Percentiles rank a stretch among this genome's conserved stretches.
Conservation (phyloP, 2,113 vertebrate species). For the Micromys minutus region DNA sequence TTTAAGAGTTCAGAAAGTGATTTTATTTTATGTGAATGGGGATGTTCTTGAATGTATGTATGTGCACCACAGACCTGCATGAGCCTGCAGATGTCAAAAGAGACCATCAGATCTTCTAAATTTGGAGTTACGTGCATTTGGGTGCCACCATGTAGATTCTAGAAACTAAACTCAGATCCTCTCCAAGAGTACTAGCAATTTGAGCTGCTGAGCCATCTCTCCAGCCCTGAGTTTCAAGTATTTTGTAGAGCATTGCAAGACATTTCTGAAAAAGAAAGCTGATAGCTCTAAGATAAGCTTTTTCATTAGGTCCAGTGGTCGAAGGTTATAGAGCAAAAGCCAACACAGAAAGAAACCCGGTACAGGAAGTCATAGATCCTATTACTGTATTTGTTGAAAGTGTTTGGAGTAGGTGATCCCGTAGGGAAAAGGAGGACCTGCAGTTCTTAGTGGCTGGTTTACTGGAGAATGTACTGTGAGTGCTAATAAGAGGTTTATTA, state of each 20-base stretch:
- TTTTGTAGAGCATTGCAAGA: not conserved
- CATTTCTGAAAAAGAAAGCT: constrained; percentile 10
- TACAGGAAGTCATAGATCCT: not conserved
- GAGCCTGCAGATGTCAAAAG: too few species aligned
- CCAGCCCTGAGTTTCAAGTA: not conserved
- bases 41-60: not conserved
- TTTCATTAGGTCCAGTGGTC: not conserved
- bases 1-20: not conserved
- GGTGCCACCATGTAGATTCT: not conserved
- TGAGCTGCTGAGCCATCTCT: not conserved
- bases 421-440: not conserved
- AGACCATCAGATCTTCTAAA: not conserved
- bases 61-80: not conserved
- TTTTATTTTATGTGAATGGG: not conserved
- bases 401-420: not conserved
- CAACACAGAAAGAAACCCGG: not conserved
- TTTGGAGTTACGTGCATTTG: not conserved
- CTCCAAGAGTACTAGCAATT: not conserved
- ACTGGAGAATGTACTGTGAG: not conserved
- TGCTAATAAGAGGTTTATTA: not conserved
- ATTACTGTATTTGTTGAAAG: not conserved
- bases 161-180: not conserved
- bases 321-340: not conserved
- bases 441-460: not conserved
- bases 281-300: not conserved